Base-by-base conservation (phyloP, 2,113 vertebrate genomes). In the Myanophis thanlyinensis region DNA sequence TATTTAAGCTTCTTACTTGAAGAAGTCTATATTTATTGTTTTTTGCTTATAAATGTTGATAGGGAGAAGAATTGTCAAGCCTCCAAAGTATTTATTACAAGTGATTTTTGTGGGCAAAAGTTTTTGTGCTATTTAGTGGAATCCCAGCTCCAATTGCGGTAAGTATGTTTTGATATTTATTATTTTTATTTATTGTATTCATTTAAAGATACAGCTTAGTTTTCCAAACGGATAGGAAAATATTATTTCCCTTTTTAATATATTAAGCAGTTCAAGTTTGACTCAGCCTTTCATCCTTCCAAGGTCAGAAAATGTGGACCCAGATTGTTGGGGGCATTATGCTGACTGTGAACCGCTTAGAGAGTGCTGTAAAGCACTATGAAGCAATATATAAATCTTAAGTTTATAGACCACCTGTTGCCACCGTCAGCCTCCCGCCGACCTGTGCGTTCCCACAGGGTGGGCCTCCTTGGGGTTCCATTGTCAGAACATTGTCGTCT, bases 21-120 rank as follows among this genome's bases (percentile, higher is more conserved):
- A 44, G 18, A 90, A 87, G 15, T 10, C 12, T 49, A 48, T 89
- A 20, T 59, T 88, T 40, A n/a, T 56, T 54, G 5, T 92, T 84
- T 35, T 92, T 89, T 4, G 56, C 25, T 25, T 48, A 44, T 89
- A 35, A 86, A 47, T 67, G 7, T 93, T 94, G 1, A 15, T 94
- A 99, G 99, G 95, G 98, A 99, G 97, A 99, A 98, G 97, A 99
- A 98, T 96, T 98, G 98, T 95, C 99, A 99, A 93, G 98, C 99
- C 0, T 98, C 98, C 1, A 99, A 99, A 97, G 98, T 99, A 27
- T 99, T 99, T 95, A 98, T 99, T 97, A 99, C 98, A 35, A 98
- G 98, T 10, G 99, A 99, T 94, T 97, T 99, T 9, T 99, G 99
- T 96, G 99, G 99, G 88, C 99, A 99, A 94, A 98, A 97, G 73